Evolutionary conservation across 2,888 invertebrate genomes (phyloP), one percentile per base, ranked within the genome.

Genomic region (Julus scanicus): DNA sequence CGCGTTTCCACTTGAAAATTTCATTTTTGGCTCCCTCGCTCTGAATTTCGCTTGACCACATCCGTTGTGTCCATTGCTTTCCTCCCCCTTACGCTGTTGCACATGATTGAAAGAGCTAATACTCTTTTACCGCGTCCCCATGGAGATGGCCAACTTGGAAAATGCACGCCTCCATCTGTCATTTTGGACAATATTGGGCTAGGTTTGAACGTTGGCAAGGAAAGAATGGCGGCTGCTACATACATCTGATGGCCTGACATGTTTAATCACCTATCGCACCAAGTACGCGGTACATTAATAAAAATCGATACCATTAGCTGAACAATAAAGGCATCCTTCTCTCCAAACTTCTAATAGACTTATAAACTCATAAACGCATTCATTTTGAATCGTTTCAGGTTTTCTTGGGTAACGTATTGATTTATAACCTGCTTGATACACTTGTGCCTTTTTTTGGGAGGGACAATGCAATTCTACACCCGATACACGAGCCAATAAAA

Each of bases 71-170:
- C 57, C 57, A 57, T 57, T 57, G 17, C 57, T 17, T 57, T 57
- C 44, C 44, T 44, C 57, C 57, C 57, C 57, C 57, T 17, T 57
- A 57, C 57, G 15, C 57, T 57, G 57, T 57, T 57, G 57, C 57
- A 17, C 57, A 57, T 57, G 57, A 57, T 57, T 57, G 57, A 57
- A 57, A 57, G 57, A 57, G 57, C 57, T 57, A 57, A 57, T 57
- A 57, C 57, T 57, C 57, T 57, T 57, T 57, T 57, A 57, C 57
- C 57, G 17, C 57, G 57, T 57, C 57, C 57, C 57, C 57, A 57
- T 57, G 57, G 57, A 57, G 57, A 57, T 57, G 57, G 57, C 57
- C 57, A 57, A 57, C 57, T 57, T 57, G 57, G 57, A 57, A 57
- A 57, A 57, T 17, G 57, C 57, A 57, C 17, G 15, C 57, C 57